phyloP scores from a whole-genome alignment of 2,888 invertebrate genomes.

The Pyrgus malvae region DNA sequence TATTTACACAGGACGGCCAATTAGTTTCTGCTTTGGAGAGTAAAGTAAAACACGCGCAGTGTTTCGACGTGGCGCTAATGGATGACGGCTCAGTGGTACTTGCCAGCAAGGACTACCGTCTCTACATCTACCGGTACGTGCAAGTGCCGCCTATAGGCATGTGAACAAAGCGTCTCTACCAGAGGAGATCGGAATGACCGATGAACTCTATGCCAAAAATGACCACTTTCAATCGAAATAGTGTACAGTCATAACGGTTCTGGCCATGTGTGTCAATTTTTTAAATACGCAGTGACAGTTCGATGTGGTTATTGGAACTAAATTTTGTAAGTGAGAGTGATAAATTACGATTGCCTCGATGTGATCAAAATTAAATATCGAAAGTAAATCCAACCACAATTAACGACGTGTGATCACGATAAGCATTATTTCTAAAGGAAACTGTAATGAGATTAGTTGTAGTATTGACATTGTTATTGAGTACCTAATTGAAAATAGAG shows the following conservation, averaged over 20 bases:
- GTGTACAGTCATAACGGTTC: constrained; percentile 46
- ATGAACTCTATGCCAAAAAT: constrained; percentile 61
- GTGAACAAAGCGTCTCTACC: constrained; percentile 74
- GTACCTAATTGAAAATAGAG: constrained; percentile 75
- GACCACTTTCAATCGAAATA: constrained; percentile 58
- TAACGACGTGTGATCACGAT: constrained; percentile 71
- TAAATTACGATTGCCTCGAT: constrained; percentile 70
- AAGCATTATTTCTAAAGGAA: constrained; percentile 74
- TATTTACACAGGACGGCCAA: constrained; percentile 98
- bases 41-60: constrained; percentile 99
- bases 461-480: constrained; percentile 81
- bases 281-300: constrained; percentile 60
- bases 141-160: constrained; percentile 94
- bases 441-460: constrained; percentile 81
- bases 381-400: constrained; percentile 60
- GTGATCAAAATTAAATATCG: constrained; percentile 65
- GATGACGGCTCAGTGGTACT: constrained; percentile 99
- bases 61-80: constrained; percentile 99
- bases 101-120: constrained; percentile 99
- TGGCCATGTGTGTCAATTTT: constrained; percentile 71
- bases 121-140: constrained; percentile 99
- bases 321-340: constrained; percentile 65
- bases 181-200: constrained; percentile 74
- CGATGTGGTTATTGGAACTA: constrained; percentile 52
- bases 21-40: constrained; percentile 99